phyloP scores from a whole-genome alignment of 53 echinoderm and acorn worm species.

The Echinometra lucunter region DNA sequence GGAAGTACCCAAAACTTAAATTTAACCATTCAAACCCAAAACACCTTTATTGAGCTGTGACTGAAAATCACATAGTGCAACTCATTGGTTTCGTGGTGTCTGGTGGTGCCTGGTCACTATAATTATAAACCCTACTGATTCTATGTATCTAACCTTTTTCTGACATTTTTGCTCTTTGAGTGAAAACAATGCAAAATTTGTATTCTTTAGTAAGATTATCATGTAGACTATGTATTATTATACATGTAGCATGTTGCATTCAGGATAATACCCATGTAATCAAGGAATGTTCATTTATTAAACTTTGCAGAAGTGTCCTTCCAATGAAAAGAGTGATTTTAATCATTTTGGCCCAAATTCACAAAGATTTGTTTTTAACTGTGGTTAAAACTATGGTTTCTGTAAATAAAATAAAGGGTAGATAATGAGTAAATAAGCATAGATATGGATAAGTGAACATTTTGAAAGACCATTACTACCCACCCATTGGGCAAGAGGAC shows the following conservation, averaged over 20 bases:
- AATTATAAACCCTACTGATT: not conserved
- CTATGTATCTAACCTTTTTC: not conserved
- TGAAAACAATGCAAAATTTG: not conserved
- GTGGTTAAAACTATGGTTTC: too few relatives aligned
- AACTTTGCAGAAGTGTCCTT: slow-evolving; percentile 27
- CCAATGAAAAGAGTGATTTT: not conserved
- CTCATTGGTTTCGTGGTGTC: too few relatives aligned
- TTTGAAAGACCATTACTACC: too few relatives aligned
- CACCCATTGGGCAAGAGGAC: too few relatives aligned
- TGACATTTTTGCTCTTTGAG: not conserved
- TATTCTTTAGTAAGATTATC: not conserved
- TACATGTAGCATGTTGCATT: not conserved
- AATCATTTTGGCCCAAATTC: not conserved
- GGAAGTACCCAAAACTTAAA: too few relatives aligned
- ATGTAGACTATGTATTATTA: not conserved
- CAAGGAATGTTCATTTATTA: not conserved
- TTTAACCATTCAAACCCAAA: too few relatives aligned
- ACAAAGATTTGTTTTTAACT: not conserved
- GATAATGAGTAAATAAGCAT: too few relatives aligned
- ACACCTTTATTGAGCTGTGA: too few relatives aligned
- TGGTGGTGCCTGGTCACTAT: not conserved
- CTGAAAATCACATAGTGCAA: too few relatives aligned
- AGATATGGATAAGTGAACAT: too few relatives aligned
- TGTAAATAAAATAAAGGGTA: too few relatives aligned
- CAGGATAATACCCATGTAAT: not conserved